Base-by-base conservation (phyloP, 2,797 vertebrate genomes). In the Lepidocolaptes lacrymiger region DNA sequence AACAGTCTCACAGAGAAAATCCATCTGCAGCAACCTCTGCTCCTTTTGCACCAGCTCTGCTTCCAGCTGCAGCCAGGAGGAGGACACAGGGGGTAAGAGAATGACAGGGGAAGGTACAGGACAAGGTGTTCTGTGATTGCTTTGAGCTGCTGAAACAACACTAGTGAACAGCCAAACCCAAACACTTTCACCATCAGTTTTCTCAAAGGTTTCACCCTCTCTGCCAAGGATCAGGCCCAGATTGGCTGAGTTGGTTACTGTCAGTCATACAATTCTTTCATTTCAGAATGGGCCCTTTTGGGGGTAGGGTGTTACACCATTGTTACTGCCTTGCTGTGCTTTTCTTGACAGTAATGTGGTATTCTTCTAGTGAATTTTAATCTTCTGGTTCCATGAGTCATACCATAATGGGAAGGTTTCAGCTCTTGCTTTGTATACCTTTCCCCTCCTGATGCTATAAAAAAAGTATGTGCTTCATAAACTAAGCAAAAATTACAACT, bases 1-100 rank as follows among this genome's bases (percentile, higher is more conserved):
- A 91, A 99, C 96, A 52, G 99, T 99, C 72, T 99, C 97, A 4
- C 97, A 98, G 27, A 99, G 98, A 87, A 99, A 97, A 37, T 98
- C 98, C 56, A 97, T 99, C 92, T 99, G 99, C 97, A 99, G 94
- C 84, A 99, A 72, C 89, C 98, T 98, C 89, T 98, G 97, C 96
- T 99, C 98, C 39, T 98, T 97, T 83, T 98, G 97, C 14, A 97
- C 94, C 81, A 99, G 93, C 71, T 97, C 97, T 41, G 96, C 76
- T 97, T 99, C 98, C 23, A 99, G 97, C 99, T 99, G 62, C 27
- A 68, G 77, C 2, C 5, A 79, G 87, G 59, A 81, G n/a, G 62
- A 75, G 82, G 41, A 8, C 23, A 77, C 12, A 34, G 7, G 63
- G 52, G 43, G 66, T 6, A 26, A 21, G 36, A 71, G 39, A 85